These are phyloP conservation scores for Chelidonichthys spinosus DNA, from an alignment of 2,797 vertebrate species.

Conservation along the genomic window DNA sequence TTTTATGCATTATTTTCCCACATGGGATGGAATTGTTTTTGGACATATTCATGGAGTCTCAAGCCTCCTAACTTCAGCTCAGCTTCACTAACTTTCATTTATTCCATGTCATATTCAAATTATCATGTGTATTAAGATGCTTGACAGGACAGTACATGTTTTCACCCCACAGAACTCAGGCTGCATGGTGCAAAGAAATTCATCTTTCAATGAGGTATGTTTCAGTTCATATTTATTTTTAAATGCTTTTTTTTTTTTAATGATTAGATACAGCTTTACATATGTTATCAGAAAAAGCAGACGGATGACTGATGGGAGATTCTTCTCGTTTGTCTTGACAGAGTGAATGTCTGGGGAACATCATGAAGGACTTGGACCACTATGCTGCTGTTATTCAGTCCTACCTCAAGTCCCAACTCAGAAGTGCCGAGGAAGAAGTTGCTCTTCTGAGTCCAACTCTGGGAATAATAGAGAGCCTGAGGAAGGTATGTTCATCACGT, in stretches of 20 bases:
- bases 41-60: not conserved
- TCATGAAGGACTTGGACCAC: conserved; percentile 84
- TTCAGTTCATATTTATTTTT: not conserved
- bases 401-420: conserved; percentile 46
- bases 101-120: not conserved
- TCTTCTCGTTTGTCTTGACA: conserved; percentile 58
- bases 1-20: not conserved
- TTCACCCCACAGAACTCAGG: conserved; percentile 74
- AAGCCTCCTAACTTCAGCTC: not conserved
- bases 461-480: conserved; percentile 51
- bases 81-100: not conserved
- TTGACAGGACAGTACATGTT: not conserved
- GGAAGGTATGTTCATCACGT: conserved; percentile 53
- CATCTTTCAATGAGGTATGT: conserved; percentile 83
- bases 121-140: not conserved
- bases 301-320: not conserved
- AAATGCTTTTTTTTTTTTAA: not conserved
- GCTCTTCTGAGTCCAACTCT: conserved; percentile 44
- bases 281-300: not conserved
- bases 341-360: conserved; percentile 86
- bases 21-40: not conserved
- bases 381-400: conserved; percentile 71
- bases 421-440: not conserved
- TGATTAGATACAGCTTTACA: not conserved
- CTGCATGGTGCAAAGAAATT: conserved; percentile 74